phyloP scores from a whole-genome alignment of 2,113 vertebrate genomes.

The Carassius carassius region DNA sequence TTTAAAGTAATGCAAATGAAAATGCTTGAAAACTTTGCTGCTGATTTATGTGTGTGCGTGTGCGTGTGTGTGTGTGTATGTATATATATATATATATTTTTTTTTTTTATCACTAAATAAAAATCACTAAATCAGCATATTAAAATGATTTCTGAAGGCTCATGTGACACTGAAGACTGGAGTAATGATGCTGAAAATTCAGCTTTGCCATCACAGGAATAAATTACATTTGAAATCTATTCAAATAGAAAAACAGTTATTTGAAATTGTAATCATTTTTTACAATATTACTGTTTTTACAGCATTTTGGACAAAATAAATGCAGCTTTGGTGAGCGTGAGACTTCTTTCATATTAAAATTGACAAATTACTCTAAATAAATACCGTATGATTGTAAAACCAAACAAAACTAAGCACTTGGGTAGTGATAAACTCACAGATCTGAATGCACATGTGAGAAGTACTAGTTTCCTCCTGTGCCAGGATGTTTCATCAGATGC shows the following conservation, averaged over 20 bases:
- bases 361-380: neutral
- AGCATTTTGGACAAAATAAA: neutral
- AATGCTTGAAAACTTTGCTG: too few relatives aligned
- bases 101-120: too few relatives aligned
- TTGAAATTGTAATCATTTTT: neutral
- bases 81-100: too few relatives aligned
- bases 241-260: neutral
- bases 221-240: neutral
- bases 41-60: too few relatives aligned
- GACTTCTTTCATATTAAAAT: neutral
- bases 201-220: neutral
- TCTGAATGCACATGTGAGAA: neutral
- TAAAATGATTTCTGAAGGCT: neutral
- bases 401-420: neutral
- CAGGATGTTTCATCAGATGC: constrained; percentile 46
- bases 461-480: constrained; percentile 30
- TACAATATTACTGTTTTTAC: neutral
- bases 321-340: neutral
- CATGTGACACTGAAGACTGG: neutral
- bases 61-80: too few relatives aligned
- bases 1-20: neutral
- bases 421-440: neutral
- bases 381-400: neutral
- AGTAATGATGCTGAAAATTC: neutral
- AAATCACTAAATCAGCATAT: neutral